Evolutionary conservation across 2,113 vertebrate genomes (phyloP).

Genomic region (Oostethus manadensis): DNA sequence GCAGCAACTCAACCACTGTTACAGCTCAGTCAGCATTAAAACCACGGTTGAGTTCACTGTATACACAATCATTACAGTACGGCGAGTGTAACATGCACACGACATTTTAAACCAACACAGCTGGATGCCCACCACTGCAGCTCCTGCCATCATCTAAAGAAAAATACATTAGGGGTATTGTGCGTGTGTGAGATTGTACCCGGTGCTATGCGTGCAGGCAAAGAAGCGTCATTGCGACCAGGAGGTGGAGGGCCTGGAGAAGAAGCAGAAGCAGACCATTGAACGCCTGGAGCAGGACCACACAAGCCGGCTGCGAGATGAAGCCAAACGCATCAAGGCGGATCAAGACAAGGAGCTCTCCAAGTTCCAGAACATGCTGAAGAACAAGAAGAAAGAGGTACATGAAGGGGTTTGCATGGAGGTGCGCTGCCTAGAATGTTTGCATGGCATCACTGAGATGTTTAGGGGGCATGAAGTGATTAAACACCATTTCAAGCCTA

Average conservation of each 20-base stretch:
- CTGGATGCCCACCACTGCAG: no score
- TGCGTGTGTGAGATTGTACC: no score
- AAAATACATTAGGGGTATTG: no score
- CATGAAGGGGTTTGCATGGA: constrained; percentile 17
- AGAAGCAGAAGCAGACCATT: constrained; percentile 98
- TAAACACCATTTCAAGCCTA: constrained; percentile 20
- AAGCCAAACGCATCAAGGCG: constrained; percentile 94
- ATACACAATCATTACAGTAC: no score
- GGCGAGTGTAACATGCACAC: no score
- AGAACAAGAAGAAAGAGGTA: constrained; percentile 97
- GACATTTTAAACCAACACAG: no score
- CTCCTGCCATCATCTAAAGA: no score
- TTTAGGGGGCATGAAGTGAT: no score
- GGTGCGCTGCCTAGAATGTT: constrained; percentile 1
- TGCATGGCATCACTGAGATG: constrained; percentile 26
- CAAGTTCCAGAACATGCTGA: constrained; percentile 94
- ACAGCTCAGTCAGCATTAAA: no score
- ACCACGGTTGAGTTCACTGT: no score
- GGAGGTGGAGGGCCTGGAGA: constrained; percentile 95
- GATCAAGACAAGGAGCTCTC: constrained; percentile 97
- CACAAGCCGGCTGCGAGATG: constrained; percentile 89
- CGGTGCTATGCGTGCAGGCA: constrained; percentile 48
- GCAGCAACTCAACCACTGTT: no score
- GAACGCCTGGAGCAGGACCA: constrained; percentile 96
- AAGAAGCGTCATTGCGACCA: constrained; percentile 96